Conservation (phyloP, 2,888 invertebrate genomes). For the Thereva unica region DNA sequence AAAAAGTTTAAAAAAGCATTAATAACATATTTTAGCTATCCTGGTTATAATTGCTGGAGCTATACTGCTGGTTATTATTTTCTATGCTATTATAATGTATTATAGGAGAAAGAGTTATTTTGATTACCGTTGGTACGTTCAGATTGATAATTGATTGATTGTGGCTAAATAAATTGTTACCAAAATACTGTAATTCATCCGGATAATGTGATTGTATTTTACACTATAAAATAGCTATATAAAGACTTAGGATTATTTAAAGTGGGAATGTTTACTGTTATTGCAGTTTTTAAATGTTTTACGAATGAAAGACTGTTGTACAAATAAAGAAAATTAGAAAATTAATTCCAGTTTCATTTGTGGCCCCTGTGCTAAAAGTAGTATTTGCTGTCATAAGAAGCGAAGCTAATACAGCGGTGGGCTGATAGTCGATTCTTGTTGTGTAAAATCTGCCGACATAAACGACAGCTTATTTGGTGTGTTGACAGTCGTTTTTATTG, state of each 20-base stretch:
- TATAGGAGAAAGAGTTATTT: conserved; percentile 53
- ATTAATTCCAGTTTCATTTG: neutral
- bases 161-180: conserved; percentile 1
- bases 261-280: conserved; percentile 21
- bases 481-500: too few relatives aligned
- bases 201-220: conserved; percentile 16
- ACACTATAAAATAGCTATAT: conserved; percentile 5
- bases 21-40: conserved; percentile 48
- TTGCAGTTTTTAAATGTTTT: conserved; percentile 31
- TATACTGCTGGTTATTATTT: conserved; percentile 40
- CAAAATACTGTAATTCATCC: neutral
- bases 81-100: conserved; percentile 52
- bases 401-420: too few relatives aligned
- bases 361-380: neutral
- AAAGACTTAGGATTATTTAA: conserved; percentile 1
- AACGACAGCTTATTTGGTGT: too few relatives aligned
- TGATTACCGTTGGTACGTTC: conserved; percentile 45
- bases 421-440: too few relatives aligned
- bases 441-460: too few relatives aligned
- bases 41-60: conserved; percentile 39
- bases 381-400: too few relatives aligned
- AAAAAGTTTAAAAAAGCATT: neutral
- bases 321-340: conserved; percentile 5
- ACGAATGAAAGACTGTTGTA: conserved; percentile 25
- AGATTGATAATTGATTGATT: conserved; percentile 30